These are phyloP conservation scores for Dolichallabes microphthalmus DNA, from an alignment of 2,113 vertebrate species.

Conservation along the genomic window DNA sequence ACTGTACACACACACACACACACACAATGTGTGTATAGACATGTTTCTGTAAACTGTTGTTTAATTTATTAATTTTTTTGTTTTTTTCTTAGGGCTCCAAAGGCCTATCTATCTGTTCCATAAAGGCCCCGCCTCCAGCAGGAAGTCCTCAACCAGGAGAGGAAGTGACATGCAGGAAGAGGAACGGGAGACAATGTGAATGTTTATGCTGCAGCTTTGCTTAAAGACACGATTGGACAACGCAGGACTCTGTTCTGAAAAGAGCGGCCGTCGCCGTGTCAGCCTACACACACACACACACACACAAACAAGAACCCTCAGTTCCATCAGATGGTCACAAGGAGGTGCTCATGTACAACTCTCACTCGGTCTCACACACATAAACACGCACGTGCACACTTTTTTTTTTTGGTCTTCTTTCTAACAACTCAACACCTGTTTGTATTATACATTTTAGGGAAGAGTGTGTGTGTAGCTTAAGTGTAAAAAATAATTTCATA, in stretches of 20 bases:
- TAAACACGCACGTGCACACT: not conserved
- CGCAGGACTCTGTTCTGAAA: not conserved
- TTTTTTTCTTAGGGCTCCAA: conserved; percentile 70
- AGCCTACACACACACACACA: not conserved
- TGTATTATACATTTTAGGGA: conserved; percentile 16
- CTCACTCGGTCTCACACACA: not conserved
- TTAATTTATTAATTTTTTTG: not conserved
- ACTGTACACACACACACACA: not conserved
- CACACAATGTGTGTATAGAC: not conserved
- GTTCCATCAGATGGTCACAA: not conserved
- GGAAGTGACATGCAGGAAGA: conserved; percentile 12
- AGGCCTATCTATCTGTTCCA: conserved; percentile 80
- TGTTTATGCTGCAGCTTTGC: not conserved
- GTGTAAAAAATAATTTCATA: not conserved
- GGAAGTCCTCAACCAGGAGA: conserved; percentile 57
- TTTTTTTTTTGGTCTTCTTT: not conserved
- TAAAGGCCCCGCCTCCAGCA: conserved; percentile 69
- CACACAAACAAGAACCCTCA: not conserved
- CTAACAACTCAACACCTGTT: conserved; percentile 2
- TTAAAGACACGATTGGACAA: not conserved
- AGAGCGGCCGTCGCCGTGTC: not conserved
- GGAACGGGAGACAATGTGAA: not conserved
- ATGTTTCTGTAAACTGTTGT: not conserved
- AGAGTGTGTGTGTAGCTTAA: conserved; percentile 10
- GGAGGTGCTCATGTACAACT: not conserved